Conservation (phyloP, 2,888 invertebrate genomes). For the Corythucha ciliata region DNA sequence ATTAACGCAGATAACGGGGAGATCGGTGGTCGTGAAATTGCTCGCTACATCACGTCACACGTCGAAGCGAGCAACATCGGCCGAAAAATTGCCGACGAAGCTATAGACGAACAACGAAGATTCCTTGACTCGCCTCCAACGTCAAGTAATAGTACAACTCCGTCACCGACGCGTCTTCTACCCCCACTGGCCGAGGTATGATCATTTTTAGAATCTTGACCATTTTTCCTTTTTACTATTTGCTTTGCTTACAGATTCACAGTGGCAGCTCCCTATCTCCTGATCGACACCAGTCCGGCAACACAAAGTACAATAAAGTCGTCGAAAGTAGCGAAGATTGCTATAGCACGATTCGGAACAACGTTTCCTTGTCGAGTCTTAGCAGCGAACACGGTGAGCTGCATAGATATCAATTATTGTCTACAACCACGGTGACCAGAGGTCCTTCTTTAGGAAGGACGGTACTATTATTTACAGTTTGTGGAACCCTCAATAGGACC, state of each 20-base stretch:
- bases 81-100: constrained; percentile 71
- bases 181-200: constrained; percentile 29
- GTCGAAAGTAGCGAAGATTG: no score
- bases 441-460: no score
- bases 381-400: constrained; percentile 45
- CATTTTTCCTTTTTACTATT: background rate
- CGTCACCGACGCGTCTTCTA: constrained; percentile 34
- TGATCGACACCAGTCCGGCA: constrained; percentile 2
- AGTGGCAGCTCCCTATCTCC: constrained; percentile 19
- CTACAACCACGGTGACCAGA: no score
- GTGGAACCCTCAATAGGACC: no score
- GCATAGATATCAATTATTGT: no score
- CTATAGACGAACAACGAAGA: constrained; percentile 51
- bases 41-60: constrained; percentile 61
- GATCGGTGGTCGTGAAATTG: constrained; percentile 48
- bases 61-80: constrained; percentile 79
- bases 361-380: constrained; percentile 44
- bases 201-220: background rate
- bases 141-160: constrained; percentile 24
- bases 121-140: constrained; percentile 39
- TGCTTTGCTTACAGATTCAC: constrained; percentile 11
- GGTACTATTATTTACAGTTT: no score
- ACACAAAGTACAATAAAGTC: background rate
- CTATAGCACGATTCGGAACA: constrained; percentile 43
- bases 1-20: constrained; percentile 47